Conservation (phyloP, 2,888 invertebrate species). For the Drosophila niveifrons region DNA sequence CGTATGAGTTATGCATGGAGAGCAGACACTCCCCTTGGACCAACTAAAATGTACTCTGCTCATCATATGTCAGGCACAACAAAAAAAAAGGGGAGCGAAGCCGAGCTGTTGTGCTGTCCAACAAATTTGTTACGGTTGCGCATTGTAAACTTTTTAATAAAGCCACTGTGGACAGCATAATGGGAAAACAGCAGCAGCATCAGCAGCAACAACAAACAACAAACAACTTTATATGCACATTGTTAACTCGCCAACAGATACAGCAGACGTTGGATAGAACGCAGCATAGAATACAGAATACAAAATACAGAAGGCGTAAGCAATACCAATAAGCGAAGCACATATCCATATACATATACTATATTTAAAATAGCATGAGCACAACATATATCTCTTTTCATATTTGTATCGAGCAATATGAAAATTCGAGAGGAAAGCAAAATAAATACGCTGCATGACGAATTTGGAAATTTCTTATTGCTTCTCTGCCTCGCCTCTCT, state of each 20-base stretch:
- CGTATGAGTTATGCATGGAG: conserved; percentile 53
- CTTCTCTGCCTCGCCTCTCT: background rate
- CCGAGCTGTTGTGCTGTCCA: conserved; percentile 16
- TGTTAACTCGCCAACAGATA: conserved; percentile 28
- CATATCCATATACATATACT: background rate
- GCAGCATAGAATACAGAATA: background rate
- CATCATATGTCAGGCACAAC: conserved; percentile 34
- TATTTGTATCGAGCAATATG: conserved; percentile 27
- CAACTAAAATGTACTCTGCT: conserved; percentile 41
- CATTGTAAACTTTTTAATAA: conserved; percentile 77
- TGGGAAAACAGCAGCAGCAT: conserved; percentile 36
- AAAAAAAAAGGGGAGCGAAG: background rate
- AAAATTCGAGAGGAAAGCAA: conserved; percentile 39
- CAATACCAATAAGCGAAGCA: conserved; percentile 25
- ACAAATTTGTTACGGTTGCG: conserved; percentile 38
- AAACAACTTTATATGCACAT: conserved; percentile 39
- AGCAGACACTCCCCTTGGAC: conserved; percentile 31
- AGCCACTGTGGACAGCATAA: conserved; percentile 62
- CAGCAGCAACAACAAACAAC: conserved; percentile 8
- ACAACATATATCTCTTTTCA: background rate
- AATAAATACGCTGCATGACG: conserved; percentile 64
- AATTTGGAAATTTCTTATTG: conserved; percentile 29
- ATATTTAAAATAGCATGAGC: background rate
- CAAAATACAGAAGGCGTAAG: conserved; percentile 38
- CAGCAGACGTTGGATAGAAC: background rate